Conservation (phyloP, 2,888 invertebrate species). For the Pristionchus japonicus region DNA sequence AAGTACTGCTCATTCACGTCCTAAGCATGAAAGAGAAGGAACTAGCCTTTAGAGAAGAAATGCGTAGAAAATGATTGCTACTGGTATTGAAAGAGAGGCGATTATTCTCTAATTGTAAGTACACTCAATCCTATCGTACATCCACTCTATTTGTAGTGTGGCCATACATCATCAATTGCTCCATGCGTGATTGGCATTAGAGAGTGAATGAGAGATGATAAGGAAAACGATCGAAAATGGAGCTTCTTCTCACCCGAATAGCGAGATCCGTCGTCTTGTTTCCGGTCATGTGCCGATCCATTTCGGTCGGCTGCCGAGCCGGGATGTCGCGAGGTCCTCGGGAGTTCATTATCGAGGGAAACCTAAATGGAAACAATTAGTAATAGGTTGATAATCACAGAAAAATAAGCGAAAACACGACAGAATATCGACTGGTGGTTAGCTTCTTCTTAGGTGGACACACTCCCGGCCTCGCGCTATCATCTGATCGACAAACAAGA, state of each 20-base stretch:
- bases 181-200: neutral
- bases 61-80: too few species aligned
- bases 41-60: too few species aligned
- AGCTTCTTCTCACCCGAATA: constrained; percentile 1
- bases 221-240: neutral
- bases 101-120: too few species aligned
- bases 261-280: constrained; percentile 31
- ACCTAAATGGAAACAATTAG: neutral
- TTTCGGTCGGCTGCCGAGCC: neutral
- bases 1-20: too few species aligned
- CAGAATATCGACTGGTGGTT: neutral
- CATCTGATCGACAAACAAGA: neutral
- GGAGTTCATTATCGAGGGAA: constrained; percentile 6
- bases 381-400: neutral
- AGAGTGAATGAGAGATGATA: neutral
- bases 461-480: neutral
- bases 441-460: neutral
- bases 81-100: too few species aligned
- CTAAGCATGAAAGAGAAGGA: too few species aligned
- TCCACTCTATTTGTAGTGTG: neutral
- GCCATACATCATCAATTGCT: neutral
- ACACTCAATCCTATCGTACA: too few species aligned
- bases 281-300: constrained; percentile 16
- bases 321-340: constrained; percentile 29
- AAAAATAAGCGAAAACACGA: neutral